These are phyloP conservation scores for Plagodis dolabraria DNA, from an alignment of 2,888 invertebrate genomes.

Conservation along the genomic window DNA sequence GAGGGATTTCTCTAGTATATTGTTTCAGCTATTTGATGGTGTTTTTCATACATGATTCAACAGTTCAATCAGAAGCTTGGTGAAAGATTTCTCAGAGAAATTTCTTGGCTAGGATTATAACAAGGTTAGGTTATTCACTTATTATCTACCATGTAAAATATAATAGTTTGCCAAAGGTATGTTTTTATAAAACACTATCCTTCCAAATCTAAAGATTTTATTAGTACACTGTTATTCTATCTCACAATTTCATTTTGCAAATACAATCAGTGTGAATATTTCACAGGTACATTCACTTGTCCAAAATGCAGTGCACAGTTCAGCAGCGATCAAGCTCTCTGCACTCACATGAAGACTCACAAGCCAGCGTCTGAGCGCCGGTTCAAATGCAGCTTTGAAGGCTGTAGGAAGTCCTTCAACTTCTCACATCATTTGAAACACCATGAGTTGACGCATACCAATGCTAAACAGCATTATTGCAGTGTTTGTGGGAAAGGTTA, in stretches of 20 bases:
- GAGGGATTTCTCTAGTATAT: too few relatives aligned
- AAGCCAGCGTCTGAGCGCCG: slow-evolving; percentile 62
- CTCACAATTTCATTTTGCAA: background rate
- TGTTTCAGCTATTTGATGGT: too few relatives aligned
- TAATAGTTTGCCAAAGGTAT: too few relatives aligned
- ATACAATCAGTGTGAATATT: too few relatives aligned
- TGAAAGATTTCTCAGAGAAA: too few relatives aligned
- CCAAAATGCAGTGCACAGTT: slow-evolving; percentile 63
- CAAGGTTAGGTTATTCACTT: too few relatives aligned
- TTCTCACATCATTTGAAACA: slow-evolving; percentile 75
- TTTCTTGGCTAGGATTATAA: too few relatives aligned
- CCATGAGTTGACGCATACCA: slow-evolving; percentile 73
- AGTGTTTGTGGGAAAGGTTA: slow-evolving; percentile 73
- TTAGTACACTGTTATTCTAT: background rate
- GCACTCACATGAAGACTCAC: slow-evolving; percentile 68
- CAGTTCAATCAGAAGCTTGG: too few relatives aligned
- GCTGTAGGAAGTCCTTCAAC: slow-evolving; percentile 74
- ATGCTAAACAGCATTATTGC: slow-evolving; percentile 69
- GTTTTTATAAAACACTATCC: too few relatives aligned
- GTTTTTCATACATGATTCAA: too few relatives aligned
- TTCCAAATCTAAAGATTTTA: too few relatives aligned
- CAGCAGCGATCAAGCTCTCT: slow-evolving; percentile 67
- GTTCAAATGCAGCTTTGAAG: slow-evolving; percentile 60
- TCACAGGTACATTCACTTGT: slow-evolving; percentile 67
- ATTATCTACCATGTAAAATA: too few relatives aligned